Evolutionary conservation across 2,113 vertebrate genomes (phyloP).

Genomic region (Hyaena hyaena): DNA sequence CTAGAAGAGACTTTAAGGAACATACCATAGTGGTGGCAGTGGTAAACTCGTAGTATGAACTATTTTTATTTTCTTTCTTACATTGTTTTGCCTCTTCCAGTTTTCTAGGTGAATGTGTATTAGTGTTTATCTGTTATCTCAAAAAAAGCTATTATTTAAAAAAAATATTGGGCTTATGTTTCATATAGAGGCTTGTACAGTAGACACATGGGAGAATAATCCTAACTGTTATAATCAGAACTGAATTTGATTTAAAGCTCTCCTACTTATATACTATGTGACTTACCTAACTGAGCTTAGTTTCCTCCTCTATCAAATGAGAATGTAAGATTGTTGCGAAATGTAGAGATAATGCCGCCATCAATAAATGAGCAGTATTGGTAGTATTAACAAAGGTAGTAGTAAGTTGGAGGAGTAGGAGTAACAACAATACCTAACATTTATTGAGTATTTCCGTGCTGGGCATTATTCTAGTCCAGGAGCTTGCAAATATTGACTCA

Average conservation of each 20-base stretch:
- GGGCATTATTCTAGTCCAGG: neutral
- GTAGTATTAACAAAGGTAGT: neutral
- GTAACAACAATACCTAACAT: neutral
- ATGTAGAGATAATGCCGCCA: neutral
- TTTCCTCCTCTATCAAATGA: neutral
- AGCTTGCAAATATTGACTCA: neutral
- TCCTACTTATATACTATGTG: neutral
- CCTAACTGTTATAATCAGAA: neutral
- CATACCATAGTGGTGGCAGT: neutral
- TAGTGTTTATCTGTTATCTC: neutral
- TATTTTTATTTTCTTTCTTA: neutral
- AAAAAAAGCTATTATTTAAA: neutral
- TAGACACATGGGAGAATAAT: neutral
- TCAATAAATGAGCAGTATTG: neutral
- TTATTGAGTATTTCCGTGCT: neutral
- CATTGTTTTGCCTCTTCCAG: slow-evolving; percentile 4
- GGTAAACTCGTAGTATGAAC: neutral
- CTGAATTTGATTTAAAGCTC: neutral
- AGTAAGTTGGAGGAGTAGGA: neutral
- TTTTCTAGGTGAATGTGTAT: neutral
- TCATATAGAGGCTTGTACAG: neutral
- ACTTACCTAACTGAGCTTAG: neutral
- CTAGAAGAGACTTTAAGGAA: neutral
- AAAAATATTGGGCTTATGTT: neutral
- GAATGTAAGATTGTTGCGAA: neutral